These are phyloP conservation scores for Sciurus niger DNA, from an alignment of 2,113 vertebrate species.

Conservation along the genomic window DNA sequence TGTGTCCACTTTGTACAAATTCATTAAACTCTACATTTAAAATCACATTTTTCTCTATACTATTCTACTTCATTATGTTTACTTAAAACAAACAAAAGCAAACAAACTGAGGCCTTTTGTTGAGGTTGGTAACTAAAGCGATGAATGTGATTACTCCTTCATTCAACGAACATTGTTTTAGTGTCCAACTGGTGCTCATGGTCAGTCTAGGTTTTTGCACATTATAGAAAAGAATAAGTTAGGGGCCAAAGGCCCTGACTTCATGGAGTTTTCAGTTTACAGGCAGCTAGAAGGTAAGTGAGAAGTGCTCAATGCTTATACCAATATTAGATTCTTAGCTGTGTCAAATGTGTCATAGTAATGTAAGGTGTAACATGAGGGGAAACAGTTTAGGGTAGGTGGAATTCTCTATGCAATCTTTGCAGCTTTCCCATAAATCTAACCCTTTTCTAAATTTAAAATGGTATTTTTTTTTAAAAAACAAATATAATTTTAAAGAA, in stretches of 20 bases:
- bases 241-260: not conserved
- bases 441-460: constrained; percentile 27
- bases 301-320: not conserved
- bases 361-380: not conserved
- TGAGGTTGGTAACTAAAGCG: not conserved
- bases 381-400: not conserved
- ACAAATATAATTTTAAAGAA: not conserved
- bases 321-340: not conserved
- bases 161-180: not conserved
- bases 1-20: constrained; percentile 35
- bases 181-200: not conserved
- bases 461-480: not conserved
- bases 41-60: constrained; percentile 8
- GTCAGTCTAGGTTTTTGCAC: not conserved
- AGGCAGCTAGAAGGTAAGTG: not conserved
- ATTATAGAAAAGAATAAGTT: not conserved
- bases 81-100: not conserved
- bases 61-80: constrained; percentile 10
- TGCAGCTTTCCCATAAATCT: constrained; percentile 8
- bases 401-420: not conserved
- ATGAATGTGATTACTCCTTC: not conserved
- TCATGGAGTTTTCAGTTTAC: constrained; percentile 5
- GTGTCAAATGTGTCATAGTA: not conserved
- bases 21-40: not conserved
- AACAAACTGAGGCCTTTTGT: not conserved